A percentile compares a stretch with the other conserved stretches of the same genome.
These are phyloP conservation scores for Idaea aversata DNA, from an alignment of 2,888 invertebrate genomes.

Conservation along the genomic window DNA sequence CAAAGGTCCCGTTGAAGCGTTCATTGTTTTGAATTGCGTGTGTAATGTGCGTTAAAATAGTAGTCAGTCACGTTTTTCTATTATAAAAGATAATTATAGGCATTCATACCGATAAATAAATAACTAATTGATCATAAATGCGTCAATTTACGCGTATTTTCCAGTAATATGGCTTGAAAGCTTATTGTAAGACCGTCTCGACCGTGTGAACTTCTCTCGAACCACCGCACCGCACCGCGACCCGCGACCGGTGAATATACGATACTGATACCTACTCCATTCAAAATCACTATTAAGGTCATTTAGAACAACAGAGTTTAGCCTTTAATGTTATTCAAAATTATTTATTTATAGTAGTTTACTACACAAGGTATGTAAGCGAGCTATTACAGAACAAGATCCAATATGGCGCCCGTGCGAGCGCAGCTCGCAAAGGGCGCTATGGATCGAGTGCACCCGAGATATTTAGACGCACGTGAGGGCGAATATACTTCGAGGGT, in stretches of 20 bases:
- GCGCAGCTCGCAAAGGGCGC: too few relatives aligned
- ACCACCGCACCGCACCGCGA: neutral
- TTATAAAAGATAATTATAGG: neutral
- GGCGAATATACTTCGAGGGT: too few relatives aligned
- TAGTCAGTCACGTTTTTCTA: too few relatives aligned
- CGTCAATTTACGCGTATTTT: neutral
- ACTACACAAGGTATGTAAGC: too few relatives aligned
- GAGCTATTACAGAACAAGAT: too few relatives aligned
- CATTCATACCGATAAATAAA: neutral
- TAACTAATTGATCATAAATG: neutral
- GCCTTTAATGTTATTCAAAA: neutral
- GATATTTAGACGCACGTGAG: too few relatives aligned
- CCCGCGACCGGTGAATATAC: neutral
- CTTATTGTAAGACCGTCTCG: neutral
- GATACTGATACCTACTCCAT: neutral
- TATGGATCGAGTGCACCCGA: too few relatives aligned
- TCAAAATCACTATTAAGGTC: neutral
- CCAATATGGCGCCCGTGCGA: too few relatives aligned
- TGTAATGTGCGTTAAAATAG: too few relatives aligned
- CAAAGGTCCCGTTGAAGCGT: too few relatives aligned
- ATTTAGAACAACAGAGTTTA: neutral
- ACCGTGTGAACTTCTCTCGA: neutral
- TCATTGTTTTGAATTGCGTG: too few relatives aligned
- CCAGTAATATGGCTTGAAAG: neutral
- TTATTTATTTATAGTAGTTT: neutral